These are phyloP conservation scores for Eurystomus glaucurus DNA, from an alignment of 2,797 vertebrate species.

Conservation along the genomic window DNA sequence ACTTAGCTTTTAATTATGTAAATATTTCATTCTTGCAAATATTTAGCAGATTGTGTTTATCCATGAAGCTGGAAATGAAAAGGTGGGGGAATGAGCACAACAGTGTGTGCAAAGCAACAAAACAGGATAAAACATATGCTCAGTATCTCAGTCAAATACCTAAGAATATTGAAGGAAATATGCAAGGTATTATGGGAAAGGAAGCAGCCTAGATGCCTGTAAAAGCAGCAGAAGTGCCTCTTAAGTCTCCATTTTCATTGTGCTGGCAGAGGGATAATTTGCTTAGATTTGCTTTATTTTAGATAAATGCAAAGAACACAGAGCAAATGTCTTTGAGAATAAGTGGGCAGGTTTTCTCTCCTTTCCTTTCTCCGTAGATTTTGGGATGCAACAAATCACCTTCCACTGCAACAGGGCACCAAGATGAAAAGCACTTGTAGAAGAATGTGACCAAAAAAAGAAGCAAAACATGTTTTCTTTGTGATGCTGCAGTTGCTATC, in stretches of 20 bases:
- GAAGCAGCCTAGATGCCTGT: neutral
- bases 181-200: neutral
- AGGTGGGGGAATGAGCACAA: neutral
- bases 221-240: neutral
- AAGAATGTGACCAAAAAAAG: fast-evolving
- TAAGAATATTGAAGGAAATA: neutral
- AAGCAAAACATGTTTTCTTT: neutral
- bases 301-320: neutral
- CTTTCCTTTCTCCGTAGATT: neutral
- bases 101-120: neutral
- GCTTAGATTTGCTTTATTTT: neutral
- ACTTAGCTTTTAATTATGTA: neutral
- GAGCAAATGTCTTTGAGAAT: neutral
- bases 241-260: neutral
- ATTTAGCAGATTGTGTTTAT: neutral
- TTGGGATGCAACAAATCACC: neutral
- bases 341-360: neutral
- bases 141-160: neutral
- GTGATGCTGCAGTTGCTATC: neutral
- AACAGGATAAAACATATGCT: neutral
- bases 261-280: neutral
- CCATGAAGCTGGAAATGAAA: neutral
- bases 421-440: neutral
- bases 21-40: neutral
- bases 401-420: neutral